These are phyloP conservation scores for Campoplex nolae DNA, from an alignment of 2,888 invertebrate genomes.

Conservation along the genomic window DNA sequence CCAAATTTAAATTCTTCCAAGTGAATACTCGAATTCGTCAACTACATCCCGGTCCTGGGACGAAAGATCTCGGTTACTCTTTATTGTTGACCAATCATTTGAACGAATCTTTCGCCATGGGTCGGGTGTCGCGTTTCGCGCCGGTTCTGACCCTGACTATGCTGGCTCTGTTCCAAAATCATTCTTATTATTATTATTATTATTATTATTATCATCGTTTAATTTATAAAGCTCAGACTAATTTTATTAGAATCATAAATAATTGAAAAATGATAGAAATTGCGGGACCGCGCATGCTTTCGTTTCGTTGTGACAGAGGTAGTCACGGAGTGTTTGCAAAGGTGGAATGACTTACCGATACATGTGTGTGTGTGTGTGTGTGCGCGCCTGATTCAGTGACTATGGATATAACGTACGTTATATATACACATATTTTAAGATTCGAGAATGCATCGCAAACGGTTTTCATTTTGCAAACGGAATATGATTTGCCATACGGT, in stretches of 20 bases:
- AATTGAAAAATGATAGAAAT: neutral
- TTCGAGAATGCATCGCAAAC: slow-evolving; percentile 71
- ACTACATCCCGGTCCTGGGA: neutral
- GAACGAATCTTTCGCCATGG: neutral
- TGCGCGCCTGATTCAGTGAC: neutral
- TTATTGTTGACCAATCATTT: neutral
- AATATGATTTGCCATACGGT: slow-evolving; percentile 79
- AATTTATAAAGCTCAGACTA: neutral
- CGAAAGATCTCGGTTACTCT: neutral
- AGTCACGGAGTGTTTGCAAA: neutral
- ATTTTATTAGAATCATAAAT: neutral
- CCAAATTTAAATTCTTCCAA: too few relatives aligned
- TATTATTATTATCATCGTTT: neutral
- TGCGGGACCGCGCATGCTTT: neutral
- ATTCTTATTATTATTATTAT: neutral
- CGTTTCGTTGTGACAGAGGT: neutral
- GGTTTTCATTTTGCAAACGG: slow-evolving; percentile 78
- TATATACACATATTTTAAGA: slow-evolving; percentile 25
- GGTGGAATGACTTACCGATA: slow-evolving; percentile 5
- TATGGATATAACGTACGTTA: neutral
- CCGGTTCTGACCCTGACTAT: slow-evolving; percentile 19
- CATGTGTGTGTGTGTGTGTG: neutral
- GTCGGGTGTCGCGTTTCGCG: neutral
- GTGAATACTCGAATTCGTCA: too few relatives aligned
- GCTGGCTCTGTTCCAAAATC: slow-evolving; percentile 2